These are phyloP conservation scores for Sipha maydis DNA, from an alignment of 2,888 invertebrate species.

Conservation along the genomic window DNA sequence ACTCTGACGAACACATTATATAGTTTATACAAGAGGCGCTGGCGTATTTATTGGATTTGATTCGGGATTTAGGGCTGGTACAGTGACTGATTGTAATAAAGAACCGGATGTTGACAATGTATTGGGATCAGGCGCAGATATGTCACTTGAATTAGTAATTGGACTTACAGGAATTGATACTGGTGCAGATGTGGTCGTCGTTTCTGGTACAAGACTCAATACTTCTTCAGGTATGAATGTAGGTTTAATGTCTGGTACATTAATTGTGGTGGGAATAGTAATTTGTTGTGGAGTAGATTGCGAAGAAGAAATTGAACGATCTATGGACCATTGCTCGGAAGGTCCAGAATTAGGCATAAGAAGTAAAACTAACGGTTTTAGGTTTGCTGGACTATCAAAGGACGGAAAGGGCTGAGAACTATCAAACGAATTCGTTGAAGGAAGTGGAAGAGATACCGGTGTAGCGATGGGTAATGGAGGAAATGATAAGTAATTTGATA, in stretches of 20 bases:
- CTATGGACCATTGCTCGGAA: not conserved
- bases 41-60: no score
- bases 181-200: not conserved
- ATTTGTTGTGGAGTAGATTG: not conserved
- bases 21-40: no score
- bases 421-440: not conserved
- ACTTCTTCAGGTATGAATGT: not conserved
- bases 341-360: no score
- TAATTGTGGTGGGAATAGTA: not conserved
- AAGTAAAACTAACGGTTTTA: no score
- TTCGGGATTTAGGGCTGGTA: not conserved
- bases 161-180: not conserved
- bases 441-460: not conserved
- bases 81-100: not conserved
- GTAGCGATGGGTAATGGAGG: not conserved
- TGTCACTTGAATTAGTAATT: not conserved
- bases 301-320: not conserved
- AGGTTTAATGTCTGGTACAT: not conserved
- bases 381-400: no score
- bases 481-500: not conserved
- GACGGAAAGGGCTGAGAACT: not conserved
- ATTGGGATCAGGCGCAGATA: not conserved
- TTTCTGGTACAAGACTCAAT: not conserved
- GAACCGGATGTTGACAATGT: not conserved
- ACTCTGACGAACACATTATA: no score